Conservation (phyloP, 2,888 invertebrate species). For the Drosophila monieri region DNA sequence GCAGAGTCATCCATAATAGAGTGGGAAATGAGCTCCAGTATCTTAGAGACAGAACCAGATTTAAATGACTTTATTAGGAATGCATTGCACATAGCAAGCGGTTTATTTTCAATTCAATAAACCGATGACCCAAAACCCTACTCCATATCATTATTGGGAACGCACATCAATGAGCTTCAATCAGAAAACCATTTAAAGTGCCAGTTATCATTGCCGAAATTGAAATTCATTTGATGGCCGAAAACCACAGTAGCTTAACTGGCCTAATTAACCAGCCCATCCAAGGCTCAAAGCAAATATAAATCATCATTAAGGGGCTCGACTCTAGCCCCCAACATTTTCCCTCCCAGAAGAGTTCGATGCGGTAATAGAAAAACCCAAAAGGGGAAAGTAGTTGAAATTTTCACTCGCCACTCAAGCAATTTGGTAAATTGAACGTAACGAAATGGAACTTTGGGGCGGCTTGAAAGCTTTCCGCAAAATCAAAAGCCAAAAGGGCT, state of each 20-base stretch:
- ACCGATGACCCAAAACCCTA: neutral
- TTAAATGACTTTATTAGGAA: too few relatives aligned
- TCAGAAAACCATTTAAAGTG: slow-evolving; percentile 43
- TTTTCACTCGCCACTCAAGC: slow-evolving; percentile 59
- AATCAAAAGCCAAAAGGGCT: slow-evolving; percentile 61
- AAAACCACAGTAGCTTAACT: slow-evolving; percentile 8
- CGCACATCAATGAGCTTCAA: slow-evolving; percentile 40
- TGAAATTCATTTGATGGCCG: slow-evolving; percentile 50
- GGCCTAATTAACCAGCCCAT: slow-evolving; percentile 55
- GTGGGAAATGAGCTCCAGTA: neutral
- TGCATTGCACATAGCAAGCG: neutral
- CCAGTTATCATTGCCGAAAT: slow-evolving; percentile 45
- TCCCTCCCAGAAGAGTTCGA: slow-evolving; percentile 9
- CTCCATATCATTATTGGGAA: slow-evolving; percentile 25
- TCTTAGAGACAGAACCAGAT: too few relatives aligned
- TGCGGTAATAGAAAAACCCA: slow-evolving; percentile 32
- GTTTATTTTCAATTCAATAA: slow-evolving; percentile 2
- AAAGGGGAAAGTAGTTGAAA: slow-evolving; percentile 53
- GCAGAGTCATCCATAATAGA: neutral
- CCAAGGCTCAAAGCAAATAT: slow-evolving; percentile 47
- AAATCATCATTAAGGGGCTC: slow-evolving; percentile 60
- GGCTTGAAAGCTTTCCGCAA: slow-evolving; percentile 45
- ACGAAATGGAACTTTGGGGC: slow-evolving; percentile 44
- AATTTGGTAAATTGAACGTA: slow-evolving; percentile 73
- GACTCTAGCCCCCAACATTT: too few relatives aligned